These are phyloP conservation scores for Parazoanthus swiftii DNA, from an alignment of 92 coral and sea anemone genomes.

Conservation along the genomic window DNA sequence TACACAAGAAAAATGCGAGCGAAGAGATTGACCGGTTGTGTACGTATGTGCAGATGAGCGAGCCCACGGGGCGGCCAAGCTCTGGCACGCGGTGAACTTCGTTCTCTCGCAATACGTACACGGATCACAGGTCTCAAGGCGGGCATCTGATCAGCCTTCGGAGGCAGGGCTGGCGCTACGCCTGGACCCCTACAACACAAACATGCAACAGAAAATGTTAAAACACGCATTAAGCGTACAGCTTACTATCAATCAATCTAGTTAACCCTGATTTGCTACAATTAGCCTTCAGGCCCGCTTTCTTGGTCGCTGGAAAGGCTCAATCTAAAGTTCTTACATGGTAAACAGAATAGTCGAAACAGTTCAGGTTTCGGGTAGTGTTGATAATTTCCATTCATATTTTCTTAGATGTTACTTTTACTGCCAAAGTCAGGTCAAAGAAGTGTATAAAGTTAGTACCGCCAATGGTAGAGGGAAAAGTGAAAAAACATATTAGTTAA, in stretches of 20 bases:
- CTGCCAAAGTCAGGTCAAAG: neutral
- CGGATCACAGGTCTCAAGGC: constrained; percentile 1
- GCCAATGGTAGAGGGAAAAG: too few species aligned
- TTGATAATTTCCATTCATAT: too few species aligned
- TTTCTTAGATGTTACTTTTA: too few species aligned
- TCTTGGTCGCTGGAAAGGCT: neutral
- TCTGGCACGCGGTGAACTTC: constrained; percentile 33
- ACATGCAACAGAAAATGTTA: constrained; percentile 24
- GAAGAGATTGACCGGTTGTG: constrained; percentile 21
- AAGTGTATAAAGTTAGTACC: neutral
- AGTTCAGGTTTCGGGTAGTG: neutral
- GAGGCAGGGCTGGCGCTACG: constrained; percentile 44
- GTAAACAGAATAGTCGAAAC: neutral
- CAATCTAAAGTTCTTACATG: neutral
- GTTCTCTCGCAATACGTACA: constrained; percentile 47
- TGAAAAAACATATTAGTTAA: neutral
- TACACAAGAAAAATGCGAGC: neutral
- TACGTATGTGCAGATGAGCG: constrained; percentile 41
- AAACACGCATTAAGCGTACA: constrained; percentile 1
- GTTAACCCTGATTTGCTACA: neutral
- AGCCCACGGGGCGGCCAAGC: constrained; percentile 37
- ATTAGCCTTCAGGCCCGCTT: neutral
- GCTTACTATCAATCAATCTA: neutral
- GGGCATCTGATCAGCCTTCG: constrained; percentile 29
- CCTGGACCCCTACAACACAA: constrained; percentile 43